Percentiles rank a stretch among this genome's conserved stretches.
Conservation (phyloP, 2,888 invertebrate genomes). For the Pristionchus japonicus region DNA sequence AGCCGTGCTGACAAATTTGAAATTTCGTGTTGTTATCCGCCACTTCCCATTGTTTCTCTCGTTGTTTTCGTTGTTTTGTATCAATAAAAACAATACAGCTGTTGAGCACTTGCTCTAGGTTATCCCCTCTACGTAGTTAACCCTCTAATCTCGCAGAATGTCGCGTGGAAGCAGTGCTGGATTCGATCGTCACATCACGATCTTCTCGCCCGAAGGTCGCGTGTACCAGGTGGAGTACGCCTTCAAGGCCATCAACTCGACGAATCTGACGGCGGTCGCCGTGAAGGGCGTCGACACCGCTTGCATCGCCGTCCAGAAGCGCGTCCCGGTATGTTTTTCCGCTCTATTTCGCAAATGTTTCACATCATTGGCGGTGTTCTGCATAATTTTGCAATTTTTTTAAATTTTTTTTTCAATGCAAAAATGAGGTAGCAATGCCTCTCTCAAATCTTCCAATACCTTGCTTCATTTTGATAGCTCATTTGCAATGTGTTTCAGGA, state of each 20-base stretch:
- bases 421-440: too few species aligned
- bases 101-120: too few species aligned
- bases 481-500: constrained; percentile 80
- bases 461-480: background rate
- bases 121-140: too few species aligned
- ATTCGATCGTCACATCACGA: constrained; percentile 99
- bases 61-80: too few species aligned
- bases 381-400: too few species aligned
- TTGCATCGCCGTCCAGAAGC: constrained; percentile 96
- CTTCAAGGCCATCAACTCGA: constrained; percentile 98
- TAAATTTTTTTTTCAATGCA: too few species aligned
- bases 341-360: too few species aligned
- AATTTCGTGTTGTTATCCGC: too few species aligned
- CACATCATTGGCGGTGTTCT: background rate
- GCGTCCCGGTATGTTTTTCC: constrained; percentile 86
- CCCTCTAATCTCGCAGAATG: too few species aligned
- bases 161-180: constrained; percentile 99
- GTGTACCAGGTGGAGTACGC: constrained; percentile 99
- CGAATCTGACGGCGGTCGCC: constrained; percentile 95
- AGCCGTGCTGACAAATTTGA: constrained; percentile 44
- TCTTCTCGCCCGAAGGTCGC: constrained; percentile 99
- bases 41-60: background rate
- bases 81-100: too few species aligned
- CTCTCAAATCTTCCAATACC: too few species aligned
- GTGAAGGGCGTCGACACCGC: constrained; percentile 92